Base-by-base conservation (phyloP, 2,888 invertebrate genomes). In the Alcis repandata region DNA sequence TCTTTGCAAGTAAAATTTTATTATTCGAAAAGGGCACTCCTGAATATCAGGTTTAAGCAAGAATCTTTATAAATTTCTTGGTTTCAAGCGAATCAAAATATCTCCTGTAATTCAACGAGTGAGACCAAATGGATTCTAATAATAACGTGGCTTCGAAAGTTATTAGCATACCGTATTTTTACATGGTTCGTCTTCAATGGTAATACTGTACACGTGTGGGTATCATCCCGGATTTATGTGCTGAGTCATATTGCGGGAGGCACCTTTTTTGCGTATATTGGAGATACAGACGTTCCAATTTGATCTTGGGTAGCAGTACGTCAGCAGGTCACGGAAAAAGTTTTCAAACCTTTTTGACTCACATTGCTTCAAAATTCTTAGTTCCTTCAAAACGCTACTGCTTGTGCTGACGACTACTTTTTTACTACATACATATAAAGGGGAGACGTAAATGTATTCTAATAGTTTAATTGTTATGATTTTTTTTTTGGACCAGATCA, bases 21-120 rank as follows among this genome's bases (percentile, higher is more conserved):
- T 84, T 83, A 80, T 74, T 73, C 71, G 56, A 64, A 77, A 80
- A 77, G 72, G 77, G 73, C 78, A 69, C 77, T 77, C 40, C 46
- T 38, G 11, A 45, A 41, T 22, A 33, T 54, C 11, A 41, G 40
- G n/a, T 48, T 52, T 43, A n/a, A 6, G 27, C 27, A 27, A 27
- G 27, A 27, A 27, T 27, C 27, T 27, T 27, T 27, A 27, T 27
- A 27, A 27, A 27, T 27, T 27, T 6, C 27, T 27, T 27, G 27
- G 6, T 27, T 27, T 27, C 27, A 22, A 45, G 43, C 36, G 58
- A 32, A 8, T 36, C 36, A 27, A 43, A 56, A 43, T 51, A 36
- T 43, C 51, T 32, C 22, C 15, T 41, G 54, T 43, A 41, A 36
- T 43, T 33, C 33, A 41, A 10, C 10, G 38, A 36, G 10, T 46